Evolutionary conservation across 2,113 vertebrate species (phyloP), one percentile per base, ranked within the genome.

Genomic region (Chamaea fasciata): DNA sequence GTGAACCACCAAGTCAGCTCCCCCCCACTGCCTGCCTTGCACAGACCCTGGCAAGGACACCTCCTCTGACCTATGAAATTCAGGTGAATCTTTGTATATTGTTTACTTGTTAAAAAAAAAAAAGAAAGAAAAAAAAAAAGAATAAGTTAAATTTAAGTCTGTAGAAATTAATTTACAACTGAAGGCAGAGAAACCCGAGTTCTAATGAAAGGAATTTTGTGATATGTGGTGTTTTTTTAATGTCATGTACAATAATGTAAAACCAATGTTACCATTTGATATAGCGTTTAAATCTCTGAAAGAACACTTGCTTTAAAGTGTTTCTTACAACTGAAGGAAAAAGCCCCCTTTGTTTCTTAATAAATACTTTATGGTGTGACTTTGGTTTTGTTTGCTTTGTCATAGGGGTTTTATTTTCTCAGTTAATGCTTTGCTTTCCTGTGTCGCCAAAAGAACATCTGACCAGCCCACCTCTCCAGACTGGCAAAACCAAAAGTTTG

Each of bases 301-400:
- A 95, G 96, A 91, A 69, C 92, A 96, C 91, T 96, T 96, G 93
- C 57, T 92, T 92, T 95, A 75, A 96, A 96, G 90, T 96, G 91
- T 96, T 97, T 95, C 96, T 96, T 96, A 96, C 52, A 96, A 95
- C 94, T 94, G 97, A 98, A 96, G 89, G 88, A 86, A 92, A 96
- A 91, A 87, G 18, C 27, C 33, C 56, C 78, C 93, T 95, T 97
- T 97, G 95, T 96, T 98, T 98, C 95, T 96, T 97, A 98, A 98
- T 98, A 98, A 98, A 98, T 97, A 97, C 96, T 98, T 98, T 95
- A 98, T 95, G 89, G 96, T 94, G 97, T 98, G 97, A 98, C 88
- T 94, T 95, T 33, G 35, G 26, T 74, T 92, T 86, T 81, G 42
- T 89, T 94, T 92, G 77, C 56, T 89, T 82, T 96, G 79, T 92